These are phyloP conservation scores for Euphonia xanthogaster DNA, from an alignment of 2,797 vertebrate genomes.

Conservation along the genomic window DNA sequence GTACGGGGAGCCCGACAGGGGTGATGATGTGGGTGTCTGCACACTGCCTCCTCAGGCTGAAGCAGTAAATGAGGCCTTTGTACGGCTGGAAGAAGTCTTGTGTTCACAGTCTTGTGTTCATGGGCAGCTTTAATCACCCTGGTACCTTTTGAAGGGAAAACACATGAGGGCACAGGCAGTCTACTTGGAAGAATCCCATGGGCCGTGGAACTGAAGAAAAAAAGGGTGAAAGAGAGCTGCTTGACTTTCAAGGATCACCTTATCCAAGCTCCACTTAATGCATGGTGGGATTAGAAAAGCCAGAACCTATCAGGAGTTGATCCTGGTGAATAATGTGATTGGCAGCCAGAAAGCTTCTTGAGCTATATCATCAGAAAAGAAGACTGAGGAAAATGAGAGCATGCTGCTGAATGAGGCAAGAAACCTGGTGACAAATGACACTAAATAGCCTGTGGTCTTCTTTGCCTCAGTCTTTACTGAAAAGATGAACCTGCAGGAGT, in stretches of 20 bases:
- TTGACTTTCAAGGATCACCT: not conserved
- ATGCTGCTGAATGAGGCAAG: not conserved
- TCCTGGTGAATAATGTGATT: not conserved
- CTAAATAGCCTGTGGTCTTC: not conserved
- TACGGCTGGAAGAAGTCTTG: not conserved
- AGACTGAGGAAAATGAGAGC: not conserved
- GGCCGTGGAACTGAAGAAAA: not conserved
- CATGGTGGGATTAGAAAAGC: not conserved
- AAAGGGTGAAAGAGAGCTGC: not conserved
- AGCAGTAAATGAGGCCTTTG: not conserved
- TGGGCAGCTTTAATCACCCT: not conserved
- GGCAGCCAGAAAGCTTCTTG: not conserved
- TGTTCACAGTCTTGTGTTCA: not conserved
- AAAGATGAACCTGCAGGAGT: not conserved
- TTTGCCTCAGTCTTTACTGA: not conserved
- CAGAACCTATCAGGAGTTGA: not conserved
- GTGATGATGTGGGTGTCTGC: not conserved
- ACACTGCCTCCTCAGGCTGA: not conserved
- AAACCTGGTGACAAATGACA: not conserved
- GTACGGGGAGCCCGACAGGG: fast-evolving
- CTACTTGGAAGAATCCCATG: not conserved
- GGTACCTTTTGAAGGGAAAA: not conserved
- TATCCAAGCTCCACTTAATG: not conserved
- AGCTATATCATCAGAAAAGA: not conserved
- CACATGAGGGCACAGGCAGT: not conserved